phyloP scores from a whole-genome alignment of 2,888 invertebrate species.

The Drosophila fungiperda region DNA sequence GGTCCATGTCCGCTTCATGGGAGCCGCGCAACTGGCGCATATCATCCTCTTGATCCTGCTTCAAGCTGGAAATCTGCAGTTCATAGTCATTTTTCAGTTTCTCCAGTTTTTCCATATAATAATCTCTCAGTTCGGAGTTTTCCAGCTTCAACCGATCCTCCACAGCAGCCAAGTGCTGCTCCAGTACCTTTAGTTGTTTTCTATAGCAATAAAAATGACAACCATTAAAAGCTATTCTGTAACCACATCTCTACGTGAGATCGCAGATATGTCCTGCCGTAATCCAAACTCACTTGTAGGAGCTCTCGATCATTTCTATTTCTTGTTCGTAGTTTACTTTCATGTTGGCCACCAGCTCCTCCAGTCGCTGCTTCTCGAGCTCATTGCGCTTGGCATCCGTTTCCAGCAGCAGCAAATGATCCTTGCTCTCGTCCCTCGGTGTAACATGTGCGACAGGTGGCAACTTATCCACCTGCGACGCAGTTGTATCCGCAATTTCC shows the following conservation, averaged over 20 bases:
- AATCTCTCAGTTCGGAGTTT: constrained; percentile 70
- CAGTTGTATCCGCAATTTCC: neutral
- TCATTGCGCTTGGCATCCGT: constrained; percentile 82
- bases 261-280: neutral
- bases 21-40: constrained; percentile 77
- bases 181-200: constrained; percentile 83
- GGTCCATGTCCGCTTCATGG: constrained; percentile 82
- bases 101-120: constrained; percentile 78
- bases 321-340: constrained; percentile 84
- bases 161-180: constrained; percentile 78
- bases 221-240: neutral
- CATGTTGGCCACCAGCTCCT: constrained; percentile 83
- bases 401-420: constrained; percentile 73
- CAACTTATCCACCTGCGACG: neutral
- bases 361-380: constrained; percentile 84
- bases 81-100: constrained; percentile 71
- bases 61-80: constrained; percentile 66
- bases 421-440: constrained; percentile 26
- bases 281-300: constrained; percentile 80
- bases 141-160: constrained; percentile 82
- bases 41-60: constrained; percentile 80
- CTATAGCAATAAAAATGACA: constrained; percentile 49
- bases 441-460: neutral
- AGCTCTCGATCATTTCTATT: constrained; percentile 83
- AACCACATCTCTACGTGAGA: neutral